Evolutionary conservation across 1,140 invertebrate species (phyloP).

Genomic region (Uloborus diversus): DNA sequence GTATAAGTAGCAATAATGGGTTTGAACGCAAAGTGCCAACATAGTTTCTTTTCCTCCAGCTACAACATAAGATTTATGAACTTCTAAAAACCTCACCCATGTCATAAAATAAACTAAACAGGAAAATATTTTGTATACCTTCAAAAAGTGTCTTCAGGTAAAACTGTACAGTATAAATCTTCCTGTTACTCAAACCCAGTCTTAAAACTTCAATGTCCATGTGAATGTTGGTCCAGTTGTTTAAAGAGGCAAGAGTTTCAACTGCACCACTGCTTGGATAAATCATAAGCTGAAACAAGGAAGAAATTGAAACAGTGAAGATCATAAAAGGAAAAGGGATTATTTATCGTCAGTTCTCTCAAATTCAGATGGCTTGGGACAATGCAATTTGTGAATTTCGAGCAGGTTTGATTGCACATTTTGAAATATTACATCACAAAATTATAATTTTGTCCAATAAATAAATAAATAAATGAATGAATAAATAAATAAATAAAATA

Average conservation of each 20-base stretch:
- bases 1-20: too few relatives aligned
- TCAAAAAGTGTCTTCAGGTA: slow-evolving; percentile 65
- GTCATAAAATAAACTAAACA: too few relatives aligned
- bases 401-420: too few relatives aligned
- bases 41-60: too few relatives aligned
- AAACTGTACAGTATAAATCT: slow-evolving; percentile 65
- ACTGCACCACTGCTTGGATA: slow-evolving; percentile 43
- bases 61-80: too few relatives aligned
- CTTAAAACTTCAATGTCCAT: slow-evolving; percentile 59
- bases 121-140: slow-evolving; percentile 58
- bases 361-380: too few relatives aligned
- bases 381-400: too few relatives aligned
- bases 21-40: too few relatives aligned
- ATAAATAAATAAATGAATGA: too few relatives aligned
- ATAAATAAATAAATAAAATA: background rate
- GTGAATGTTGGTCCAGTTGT: slow-evolving; percentile 45
- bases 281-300: slow-evolving; percentile 40
- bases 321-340: too few relatives aligned
- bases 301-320: background rate
- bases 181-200: slow-evolving; percentile 63
- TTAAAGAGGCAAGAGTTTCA: slow-evolving; percentile 23
- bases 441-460: background rate
- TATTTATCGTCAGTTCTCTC: too few relatives aligned
- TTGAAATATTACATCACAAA: background rate
- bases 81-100: too few relatives aligned